Conservation (phyloP, 2,113 vertebrate species). For the Oreochromis aureus region DNA sequence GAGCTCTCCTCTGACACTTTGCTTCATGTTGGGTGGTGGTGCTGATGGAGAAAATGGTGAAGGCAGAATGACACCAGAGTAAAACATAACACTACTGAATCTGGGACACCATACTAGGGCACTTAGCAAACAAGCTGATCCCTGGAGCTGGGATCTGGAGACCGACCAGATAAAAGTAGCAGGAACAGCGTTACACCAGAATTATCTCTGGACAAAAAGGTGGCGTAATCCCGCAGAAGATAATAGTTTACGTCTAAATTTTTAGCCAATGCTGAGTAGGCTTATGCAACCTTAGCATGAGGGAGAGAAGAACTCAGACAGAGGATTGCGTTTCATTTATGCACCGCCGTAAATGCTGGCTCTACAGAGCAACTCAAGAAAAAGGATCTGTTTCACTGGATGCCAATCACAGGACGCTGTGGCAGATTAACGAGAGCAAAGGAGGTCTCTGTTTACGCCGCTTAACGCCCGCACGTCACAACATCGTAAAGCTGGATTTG, state of each 20-base stretch:
- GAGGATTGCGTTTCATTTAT: background rate
- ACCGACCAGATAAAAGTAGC: conserved; percentile 36
- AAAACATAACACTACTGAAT: conserved; percentile 44
- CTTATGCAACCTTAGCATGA: background rate
- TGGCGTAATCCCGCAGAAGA: background rate
- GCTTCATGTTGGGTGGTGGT: background rate
- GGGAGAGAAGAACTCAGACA: background rate
- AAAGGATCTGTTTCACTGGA: conserved; percentile 9
- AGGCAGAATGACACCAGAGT: conserved; percentile 31
- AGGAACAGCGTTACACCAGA: conserved; percentile 1
- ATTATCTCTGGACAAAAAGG: conserved; percentile 35
- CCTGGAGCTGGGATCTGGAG: conserved; percentile 54
- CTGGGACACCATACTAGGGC: conserved; percentile 67
- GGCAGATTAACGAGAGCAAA: background rate
- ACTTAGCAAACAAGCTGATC: conserved; percentile 45
- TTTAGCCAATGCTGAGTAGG: conserved; percentile 32
- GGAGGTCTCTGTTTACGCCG: background rate
- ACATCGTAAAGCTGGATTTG: background rate
- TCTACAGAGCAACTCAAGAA: background rate
- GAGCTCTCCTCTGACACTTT: conserved; percentile 5
- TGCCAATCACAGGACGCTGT: conserved; percentile 11
- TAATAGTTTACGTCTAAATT: conserved; percentile 34
- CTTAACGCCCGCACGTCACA: rapidly evolving
- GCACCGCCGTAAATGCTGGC: background rate
- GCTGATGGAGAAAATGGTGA: background rate